Evolutionary conservation across 1,140 invertebrate genomes (phyloP).

Genomic region (Drosophila orena): DNA sequence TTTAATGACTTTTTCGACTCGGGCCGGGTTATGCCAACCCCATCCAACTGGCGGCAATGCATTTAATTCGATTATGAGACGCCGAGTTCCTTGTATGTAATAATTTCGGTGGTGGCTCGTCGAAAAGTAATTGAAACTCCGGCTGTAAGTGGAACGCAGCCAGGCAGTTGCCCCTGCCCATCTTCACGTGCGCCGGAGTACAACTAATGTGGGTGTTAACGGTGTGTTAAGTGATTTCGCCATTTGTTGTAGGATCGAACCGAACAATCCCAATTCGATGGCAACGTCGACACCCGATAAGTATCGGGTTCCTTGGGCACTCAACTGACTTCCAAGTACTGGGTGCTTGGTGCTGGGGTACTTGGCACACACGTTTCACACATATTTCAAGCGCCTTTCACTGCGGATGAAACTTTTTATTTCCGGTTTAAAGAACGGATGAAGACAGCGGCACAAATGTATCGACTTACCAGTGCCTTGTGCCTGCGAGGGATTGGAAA

Average conservation of each 20-base stretch:
- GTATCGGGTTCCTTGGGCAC: conserved; percentile 53
- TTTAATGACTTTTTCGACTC: conserved; percentile 78
- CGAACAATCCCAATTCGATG: conserved; percentile 35
- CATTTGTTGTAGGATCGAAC: conserved; percentile 75
- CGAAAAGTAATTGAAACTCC: conserved; percentile 74
- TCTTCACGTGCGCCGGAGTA: conserved; percentile 64
- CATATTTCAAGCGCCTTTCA: conserved; percentile 70
- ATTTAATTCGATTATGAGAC: conserved; percentile 83
- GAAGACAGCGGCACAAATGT: conserved; percentile 33
- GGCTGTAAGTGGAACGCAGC: conserved; percentile 53
- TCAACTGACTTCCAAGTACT: background rate
- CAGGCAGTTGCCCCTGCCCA: conserved; percentile 21
- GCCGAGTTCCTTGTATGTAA: conserved; percentile 12
- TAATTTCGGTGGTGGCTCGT: conserved; percentile 12
- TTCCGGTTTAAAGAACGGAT: conserved; percentile 74
- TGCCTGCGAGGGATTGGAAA: conserved; percentile 4
- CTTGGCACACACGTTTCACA: conserved; percentile 73
- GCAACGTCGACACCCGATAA: conserved; percentile 53
- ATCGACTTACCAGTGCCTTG: conserved; percentile 29
- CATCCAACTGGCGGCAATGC: conserved; percentile 37
- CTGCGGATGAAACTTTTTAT: conserved; percentile 51
- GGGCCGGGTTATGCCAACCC: background rate
- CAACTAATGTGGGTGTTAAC: conserved; percentile 83
- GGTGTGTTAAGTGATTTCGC: conserved; percentile 80
- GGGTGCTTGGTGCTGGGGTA: background rate